Evolutionary conservation across 2,888 invertebrate species (phyloP).

Genomic region (Stenurella melanura): DNA sequence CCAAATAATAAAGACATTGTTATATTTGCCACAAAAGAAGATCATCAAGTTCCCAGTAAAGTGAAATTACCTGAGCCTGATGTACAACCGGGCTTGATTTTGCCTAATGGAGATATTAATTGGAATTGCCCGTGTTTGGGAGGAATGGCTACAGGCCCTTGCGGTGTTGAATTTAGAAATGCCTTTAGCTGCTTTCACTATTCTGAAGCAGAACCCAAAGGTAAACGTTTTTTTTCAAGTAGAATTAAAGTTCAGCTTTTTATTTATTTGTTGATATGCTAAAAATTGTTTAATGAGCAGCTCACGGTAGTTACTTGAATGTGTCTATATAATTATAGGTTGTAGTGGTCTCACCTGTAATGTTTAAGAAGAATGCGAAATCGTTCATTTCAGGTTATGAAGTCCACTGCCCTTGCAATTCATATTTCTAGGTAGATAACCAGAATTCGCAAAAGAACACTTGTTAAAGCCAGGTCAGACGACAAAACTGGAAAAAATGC

Average conservation of each 20-base stretch:
- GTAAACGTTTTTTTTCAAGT: constrained; percentile 68
- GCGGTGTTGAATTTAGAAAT: constrained; percentile 93
- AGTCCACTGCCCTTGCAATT: too few relatives aligned
- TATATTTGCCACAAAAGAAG: constrained; percentile 87
- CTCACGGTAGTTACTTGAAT: too few relatives aligned
- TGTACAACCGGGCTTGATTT: constrained; percentile 86
- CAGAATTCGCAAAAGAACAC: too few relatives aligned
- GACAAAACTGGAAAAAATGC: too few relatives aligned
- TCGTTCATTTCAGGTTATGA: too few relatives aligned
- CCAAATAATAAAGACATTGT: constrained; percentile 86
- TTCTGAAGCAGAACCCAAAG: constrained; percentile 91
- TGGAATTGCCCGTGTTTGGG: constrained; percentile 98
- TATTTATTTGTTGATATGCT: not conserved
- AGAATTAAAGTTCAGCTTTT: too few relatives aligned
- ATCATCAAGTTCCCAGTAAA: constrained; percentile 83
- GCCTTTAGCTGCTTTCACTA: constrained; percentile 97
- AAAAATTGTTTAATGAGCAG: too few relatives aligned
- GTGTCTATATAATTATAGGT: too few relatives aligned
- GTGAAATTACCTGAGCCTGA: constrained; percentile 83
- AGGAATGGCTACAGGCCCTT: constrained; percentile 98
- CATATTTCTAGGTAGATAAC: too few relatives aligned
- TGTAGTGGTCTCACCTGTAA: too few relatives aligned
- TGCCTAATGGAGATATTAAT: constrained; percentile 92
- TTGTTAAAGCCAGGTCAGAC: too few relatives aligned
- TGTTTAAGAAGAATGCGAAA: too few relatives aligned